These are phyloP conservation scores for Spheniscus humboldti DNA, from an alignment of 2,797 vertebrate species.

Conservation along the genomic window DNA sequence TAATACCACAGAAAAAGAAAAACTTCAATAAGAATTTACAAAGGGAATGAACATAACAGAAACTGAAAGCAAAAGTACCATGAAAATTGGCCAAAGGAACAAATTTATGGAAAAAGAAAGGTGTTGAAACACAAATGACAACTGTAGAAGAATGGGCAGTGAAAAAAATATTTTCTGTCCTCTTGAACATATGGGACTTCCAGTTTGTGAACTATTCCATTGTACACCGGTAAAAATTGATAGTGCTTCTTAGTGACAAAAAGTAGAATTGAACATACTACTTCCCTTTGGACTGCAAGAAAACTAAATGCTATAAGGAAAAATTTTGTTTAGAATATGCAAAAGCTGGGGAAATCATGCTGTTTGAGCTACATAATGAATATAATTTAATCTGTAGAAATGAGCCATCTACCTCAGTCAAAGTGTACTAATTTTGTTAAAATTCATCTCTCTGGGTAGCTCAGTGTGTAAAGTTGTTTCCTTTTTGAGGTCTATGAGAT, in stretches of 20 bases:
- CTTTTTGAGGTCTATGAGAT: not conserved
- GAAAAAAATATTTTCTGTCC: not conserved
- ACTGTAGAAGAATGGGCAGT: not conserved
- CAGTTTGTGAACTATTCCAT: not conserved
- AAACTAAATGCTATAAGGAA: not conserved
- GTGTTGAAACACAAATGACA: not conserved
- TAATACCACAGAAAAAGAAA: not conserved
- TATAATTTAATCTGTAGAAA: not conserved
- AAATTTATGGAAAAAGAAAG: not conserved
- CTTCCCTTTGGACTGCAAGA: not conserved
- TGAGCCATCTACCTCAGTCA: not conserved
- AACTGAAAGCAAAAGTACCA: not conserved
- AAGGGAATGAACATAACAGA: not conserved
- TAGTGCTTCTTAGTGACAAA: not conserved
- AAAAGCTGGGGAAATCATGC: not conserved
- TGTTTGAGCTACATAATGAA: not conserved
- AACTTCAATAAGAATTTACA: not conserved
- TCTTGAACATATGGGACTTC: not conserved
- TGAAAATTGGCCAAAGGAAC: not conserved
- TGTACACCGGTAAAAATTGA: not conserved
- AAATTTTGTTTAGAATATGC: not conserved
- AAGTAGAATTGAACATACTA: not conserved
- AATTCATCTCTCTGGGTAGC: not conserved
- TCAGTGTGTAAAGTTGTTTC: not conserved
- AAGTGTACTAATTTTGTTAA: not conserved